Evolutionary conservation across 64 coral and sea anemone genomes (phyloP), one percentile per base, ranked within the genome.

Genomic region (Trachythela sp.): DNA sequence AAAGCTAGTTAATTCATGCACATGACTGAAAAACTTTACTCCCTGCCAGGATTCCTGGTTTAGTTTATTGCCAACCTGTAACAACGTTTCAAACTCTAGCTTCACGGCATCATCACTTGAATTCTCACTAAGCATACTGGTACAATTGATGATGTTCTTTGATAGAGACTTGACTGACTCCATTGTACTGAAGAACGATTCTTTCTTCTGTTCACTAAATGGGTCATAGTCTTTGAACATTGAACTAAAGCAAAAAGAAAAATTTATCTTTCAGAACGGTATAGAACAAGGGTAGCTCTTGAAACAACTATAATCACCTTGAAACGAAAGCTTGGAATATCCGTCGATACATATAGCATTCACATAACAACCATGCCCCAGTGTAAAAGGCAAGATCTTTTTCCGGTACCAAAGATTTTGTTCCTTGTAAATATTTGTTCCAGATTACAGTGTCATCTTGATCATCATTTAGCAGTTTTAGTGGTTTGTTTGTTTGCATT

Each of bases 271-370:
- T 1, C 20, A 64, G 8, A 5, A n/a, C 0, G 22, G 24, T 27
- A 64, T 5, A 20, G 22, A 64, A 64, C 17, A 24, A 18, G 1
- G 3, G 20, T 18, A 6, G 5, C 26, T 64, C 24, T 6, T 64
- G 26, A 5, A n/a, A 18, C 13, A 64, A n/a, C 20, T 64, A 20
- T n/a, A 64, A 64, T 38, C 83, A 99, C 96, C 96, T 99, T 17
- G 91, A 89, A 42, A 84, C 72, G 86, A 91, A 85, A 24, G 96
- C 91, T 70, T 99, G 93, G 77, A 89, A 99, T 60, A 99, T 99
- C 54, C 92, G 95, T 34, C 96, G 93, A 83, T 99, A 99, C 96
- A 99, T 93, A 45, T 91, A 92, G 51, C 93, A 94, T 70, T 99
- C 96, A 54, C 89, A 90, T 17, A 51, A 38, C 15, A 99, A 43